Conservation (phyloP, 1,140 invertebrate genomes). For the Periplaneta americana region DNA sequence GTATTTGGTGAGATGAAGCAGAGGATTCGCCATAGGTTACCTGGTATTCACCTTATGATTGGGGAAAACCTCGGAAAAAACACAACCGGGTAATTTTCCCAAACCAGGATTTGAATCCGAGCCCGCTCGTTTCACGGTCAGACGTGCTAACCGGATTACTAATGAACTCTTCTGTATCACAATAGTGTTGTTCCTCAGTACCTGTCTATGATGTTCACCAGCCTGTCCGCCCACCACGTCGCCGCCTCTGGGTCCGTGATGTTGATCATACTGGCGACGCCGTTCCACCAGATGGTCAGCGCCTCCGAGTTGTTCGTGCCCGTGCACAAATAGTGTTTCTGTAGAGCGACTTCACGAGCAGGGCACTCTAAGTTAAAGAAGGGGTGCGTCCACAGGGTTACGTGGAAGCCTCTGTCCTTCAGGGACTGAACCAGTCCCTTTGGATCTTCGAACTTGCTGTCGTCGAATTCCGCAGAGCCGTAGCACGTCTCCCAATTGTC, state of each 20-base stretch:
- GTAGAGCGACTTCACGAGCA: slow-evolving; percentile 42
- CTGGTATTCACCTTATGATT: too few relatives aligned
- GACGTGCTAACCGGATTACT: too few relatives aligned
- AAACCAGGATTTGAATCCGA: too few relatives aligned
- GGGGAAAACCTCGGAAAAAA: too few relatives aligned
- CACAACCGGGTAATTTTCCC: too few relatives aligned
- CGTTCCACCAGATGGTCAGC: slow-evolving; percentile 79
- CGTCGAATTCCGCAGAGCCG: slow-evolving; percentile 41
- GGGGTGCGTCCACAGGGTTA: slow-evolving; percentile 85
- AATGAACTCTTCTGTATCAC: slow-evolving; percentile 86
- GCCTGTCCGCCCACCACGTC: slow-evolving; percentile 63
- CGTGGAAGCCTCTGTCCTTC: slow-evolving; percentile 57
- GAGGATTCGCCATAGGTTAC: too few relatives aligned
- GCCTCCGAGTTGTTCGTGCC: slow-evolving; percentile 45
- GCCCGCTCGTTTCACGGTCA: too few relatives aligned
- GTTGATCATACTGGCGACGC: slow-evolving; percentile 56
- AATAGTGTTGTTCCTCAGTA: slow-evolving; percentile 80
- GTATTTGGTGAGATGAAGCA: too few relatives aligned
- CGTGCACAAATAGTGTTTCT: slow-evolving; percentile 50
- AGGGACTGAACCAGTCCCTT: slow-evolving; percentile 47
- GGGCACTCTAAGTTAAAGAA: slow-evolving; percentile 77
- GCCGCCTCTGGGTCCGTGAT: slow-evolving; percentile 70
- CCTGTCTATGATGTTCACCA: slow-evolving; percentile 52
- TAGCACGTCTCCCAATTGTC: slow-evolving; percentile 89
- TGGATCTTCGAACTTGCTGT: slow-evolving; percentile 69